These are phyloP conservation scores for Clarias laeviceps DNA, from an alignment of 2,797 vertebrate species.

Conservation along the genomic window DNA sequence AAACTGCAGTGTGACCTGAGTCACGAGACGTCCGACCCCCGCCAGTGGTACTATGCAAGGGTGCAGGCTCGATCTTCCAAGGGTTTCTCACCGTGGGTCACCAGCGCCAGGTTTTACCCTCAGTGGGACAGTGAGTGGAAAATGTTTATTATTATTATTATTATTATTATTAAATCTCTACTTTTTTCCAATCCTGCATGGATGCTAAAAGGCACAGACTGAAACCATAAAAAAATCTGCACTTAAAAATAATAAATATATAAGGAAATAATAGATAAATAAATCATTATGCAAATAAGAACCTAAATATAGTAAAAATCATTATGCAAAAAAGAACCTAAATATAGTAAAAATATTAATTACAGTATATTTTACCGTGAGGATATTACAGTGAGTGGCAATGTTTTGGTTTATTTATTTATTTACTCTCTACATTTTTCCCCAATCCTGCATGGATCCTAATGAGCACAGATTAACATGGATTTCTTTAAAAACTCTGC, in stretches of 20 bases:
- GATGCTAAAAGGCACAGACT: neutral
- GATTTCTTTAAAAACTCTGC: neutral
- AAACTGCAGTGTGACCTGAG: conserved; percentile 82
- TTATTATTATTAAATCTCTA: neutral
- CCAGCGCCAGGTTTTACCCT: conserved; percentile 82
- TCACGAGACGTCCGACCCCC: conserved; percentile 72
- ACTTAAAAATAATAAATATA: neutral
- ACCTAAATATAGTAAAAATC: neutral
- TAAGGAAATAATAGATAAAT: neutral
- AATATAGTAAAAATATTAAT: too few species aligned
- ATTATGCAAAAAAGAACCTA: too few species aligned
- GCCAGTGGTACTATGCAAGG: conserved; percentile 85
- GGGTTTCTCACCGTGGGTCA: conserved; percentile 75
- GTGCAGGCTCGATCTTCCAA: conserved; percentile 65
- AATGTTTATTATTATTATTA: neutral
- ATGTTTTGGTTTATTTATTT: too few species aligned
- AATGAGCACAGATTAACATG: neutral
- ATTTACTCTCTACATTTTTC: neutral
- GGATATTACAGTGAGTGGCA: too few species aligned
- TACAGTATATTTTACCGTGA: too few species aligned
- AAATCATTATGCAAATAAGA: too few species aligned
- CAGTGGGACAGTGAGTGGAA: conserved; percentile 83
- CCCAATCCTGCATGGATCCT: neutral
- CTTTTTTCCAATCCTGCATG: neutral
- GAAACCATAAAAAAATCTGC: too few species aligned